Evolutionary conservation across 2,797 vertebrate species (phyloP).

Genomic region (Hyperoplus immaculatus): DNA sequence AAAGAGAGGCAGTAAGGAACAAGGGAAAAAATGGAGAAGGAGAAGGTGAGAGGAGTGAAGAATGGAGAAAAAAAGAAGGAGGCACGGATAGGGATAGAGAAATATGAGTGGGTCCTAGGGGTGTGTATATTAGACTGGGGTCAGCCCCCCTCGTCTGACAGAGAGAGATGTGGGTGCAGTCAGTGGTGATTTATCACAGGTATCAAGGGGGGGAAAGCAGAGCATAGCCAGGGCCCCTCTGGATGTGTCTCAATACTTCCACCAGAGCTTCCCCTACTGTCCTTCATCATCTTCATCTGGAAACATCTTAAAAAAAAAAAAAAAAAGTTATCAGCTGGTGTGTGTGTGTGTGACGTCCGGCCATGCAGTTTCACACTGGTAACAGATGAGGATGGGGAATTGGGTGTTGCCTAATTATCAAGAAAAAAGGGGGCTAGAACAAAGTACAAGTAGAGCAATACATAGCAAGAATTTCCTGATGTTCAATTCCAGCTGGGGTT

Average conservation of each 20-base stretch:
- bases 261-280: conserved; percentile 60
- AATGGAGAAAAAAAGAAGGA: conserved; percentile 75
- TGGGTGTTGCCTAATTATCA: conserved; percentile 53
- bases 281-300: conserved; percentile 67
- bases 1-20: conserved; percentile 27
- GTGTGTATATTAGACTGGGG: conserved; percentile 85
- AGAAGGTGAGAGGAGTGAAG: conserved; percentile 68
- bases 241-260: conserved; percentile 78
- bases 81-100: conserved; percentile 77
- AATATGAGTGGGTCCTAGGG: conserved; percentile 82
- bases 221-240: conserved; percentile 67
- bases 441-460: conserved; percentile 46
- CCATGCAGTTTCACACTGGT: conserved; percentile 14
- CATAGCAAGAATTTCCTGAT: conserved; percentile 70
- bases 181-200: conserved; percentile 86
- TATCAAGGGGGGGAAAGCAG: conserved; percentile 79
- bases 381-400: conserved; percentile 49
- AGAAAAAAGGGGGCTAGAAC: conserved; percentile 18
- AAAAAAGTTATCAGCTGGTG: conserved; percentile 51
- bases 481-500: conserved; percentile 78
- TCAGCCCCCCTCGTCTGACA: conserved; percentile 81
- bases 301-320: conserved; percentile 58
- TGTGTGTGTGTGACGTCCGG: conserved; percentile 21
- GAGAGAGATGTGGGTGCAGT: conserved; percentile 88
- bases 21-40: conserved; percentile 58